Percentiles rank a stretch among this genome's conserved stretches.
phyloP scores from a whole-genome alignment of 2,113 vertebrate genomes.

The Leptocoma aspasia region DNA sequence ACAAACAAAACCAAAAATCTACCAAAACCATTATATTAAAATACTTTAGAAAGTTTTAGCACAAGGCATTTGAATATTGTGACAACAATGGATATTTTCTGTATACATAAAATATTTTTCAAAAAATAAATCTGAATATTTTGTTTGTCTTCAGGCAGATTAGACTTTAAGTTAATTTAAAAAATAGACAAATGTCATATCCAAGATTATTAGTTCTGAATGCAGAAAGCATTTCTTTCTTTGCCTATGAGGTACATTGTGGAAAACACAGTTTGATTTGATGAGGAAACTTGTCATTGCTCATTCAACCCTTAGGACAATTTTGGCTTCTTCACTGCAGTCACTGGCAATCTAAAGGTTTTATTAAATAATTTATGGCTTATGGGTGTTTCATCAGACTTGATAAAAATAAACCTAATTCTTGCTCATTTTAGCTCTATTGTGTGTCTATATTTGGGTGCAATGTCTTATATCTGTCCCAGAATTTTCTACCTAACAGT shows the following conservation, averaged over 20 bases:
- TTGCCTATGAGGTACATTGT: background rate
- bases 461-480: background rate
- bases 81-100: background rate
- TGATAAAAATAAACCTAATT: background rate
- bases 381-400: background rate
- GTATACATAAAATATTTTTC: background rate
- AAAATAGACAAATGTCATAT: constrained; percentile 8
- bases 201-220: background rate
- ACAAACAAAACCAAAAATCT: background rate
- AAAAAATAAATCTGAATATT: background rate
- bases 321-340: background rate
- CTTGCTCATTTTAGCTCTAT: background rate
- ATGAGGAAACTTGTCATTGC: background rate
- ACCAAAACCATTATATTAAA: background rate
- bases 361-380: background rate
- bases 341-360: background rate
- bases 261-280: background rate
- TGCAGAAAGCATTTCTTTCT: background rate
- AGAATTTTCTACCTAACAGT: background rate
- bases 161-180: background rate
- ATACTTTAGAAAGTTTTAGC: background rate
- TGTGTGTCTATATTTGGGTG: background rate
- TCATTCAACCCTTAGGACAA: background rate
- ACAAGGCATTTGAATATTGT: background rate
- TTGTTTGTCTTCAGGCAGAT: background rate